phyloP scores from a whole-genome alignment of 2,797 vertebrate species.

The Hypotaenidia philippensis region DNA sequence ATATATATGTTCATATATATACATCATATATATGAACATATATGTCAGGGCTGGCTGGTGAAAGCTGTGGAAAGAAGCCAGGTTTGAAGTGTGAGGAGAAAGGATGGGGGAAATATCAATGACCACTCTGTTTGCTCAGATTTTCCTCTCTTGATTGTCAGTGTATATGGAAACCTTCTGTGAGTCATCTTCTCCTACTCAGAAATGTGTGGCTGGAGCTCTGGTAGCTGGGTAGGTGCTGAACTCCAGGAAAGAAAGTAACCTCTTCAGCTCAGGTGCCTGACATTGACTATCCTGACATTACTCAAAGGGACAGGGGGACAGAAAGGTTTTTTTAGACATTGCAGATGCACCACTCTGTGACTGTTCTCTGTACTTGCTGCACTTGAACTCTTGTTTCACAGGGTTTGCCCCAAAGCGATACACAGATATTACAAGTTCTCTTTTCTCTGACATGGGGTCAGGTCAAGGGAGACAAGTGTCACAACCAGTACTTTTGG shows the following conservation, averaged over 20 bases:
- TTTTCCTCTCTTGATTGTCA: background rate
- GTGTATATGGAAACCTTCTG: background rate
- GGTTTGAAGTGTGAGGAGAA: background rate
- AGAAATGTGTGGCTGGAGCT: background rate
- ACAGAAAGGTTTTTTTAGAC: background rate
- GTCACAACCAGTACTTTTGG: background rate
- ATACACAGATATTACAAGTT: background rate
- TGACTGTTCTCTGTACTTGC: background rate
- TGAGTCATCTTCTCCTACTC: background rate
- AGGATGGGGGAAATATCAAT: background rate
- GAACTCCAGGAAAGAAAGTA: background rate
- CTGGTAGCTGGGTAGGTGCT: background rate
- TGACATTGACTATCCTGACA: background rate
- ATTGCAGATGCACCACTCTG: background rate
- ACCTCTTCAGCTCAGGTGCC: background rate
- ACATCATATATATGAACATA: background rate
- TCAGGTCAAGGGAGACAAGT: background rate
- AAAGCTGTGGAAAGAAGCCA: background rate
- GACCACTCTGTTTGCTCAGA: background rate
- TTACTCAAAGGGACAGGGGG: background rate
- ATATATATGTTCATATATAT: too few relatives aligned
- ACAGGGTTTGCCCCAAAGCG: background rate
- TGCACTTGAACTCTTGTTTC: fast-evolving
- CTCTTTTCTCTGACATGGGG: background rate
- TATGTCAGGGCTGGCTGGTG: background rate